These are phyloP conservation scores for Henicopernis longicauda DNA, from an alignment of 2,113 vertebrate species.

Conservation along the genomic window DNA sequence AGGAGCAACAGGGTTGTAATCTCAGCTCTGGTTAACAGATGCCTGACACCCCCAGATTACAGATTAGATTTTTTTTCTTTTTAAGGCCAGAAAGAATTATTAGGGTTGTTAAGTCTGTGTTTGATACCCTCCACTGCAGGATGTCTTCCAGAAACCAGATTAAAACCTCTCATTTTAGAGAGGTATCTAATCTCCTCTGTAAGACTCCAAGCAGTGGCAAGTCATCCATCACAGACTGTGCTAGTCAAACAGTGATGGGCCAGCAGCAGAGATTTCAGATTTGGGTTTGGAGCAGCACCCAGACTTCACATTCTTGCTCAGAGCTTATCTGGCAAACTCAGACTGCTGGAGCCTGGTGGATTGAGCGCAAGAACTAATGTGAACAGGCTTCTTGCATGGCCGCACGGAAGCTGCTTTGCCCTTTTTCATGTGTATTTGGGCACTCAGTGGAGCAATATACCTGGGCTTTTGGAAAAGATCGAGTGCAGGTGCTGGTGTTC, in stretches of 20 bases:
- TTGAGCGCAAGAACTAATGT: not conserved
- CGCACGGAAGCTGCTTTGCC: not conserved
- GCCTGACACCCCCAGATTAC: not conserved
- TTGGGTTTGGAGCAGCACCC: slow-evolving; percentile 26
- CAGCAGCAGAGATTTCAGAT: not conserved
- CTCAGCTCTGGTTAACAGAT: not conserved
- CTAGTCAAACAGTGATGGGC: not conserved
- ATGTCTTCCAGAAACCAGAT: slow-evolving; percentile 29
- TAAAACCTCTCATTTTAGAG: not conserved
- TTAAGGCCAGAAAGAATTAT: not conserved
- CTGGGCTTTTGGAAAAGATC: not conserved
- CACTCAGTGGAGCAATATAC: not conserved
- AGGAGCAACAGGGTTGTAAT: not conserved
- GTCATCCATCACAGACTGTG: slow-evolving; percentile 6
- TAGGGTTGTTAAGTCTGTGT: not conserved
- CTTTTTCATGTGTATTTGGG: not conserved
- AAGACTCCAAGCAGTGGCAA: not conserved
- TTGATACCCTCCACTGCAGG: not conserved
- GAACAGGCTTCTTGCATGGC: not conserved
- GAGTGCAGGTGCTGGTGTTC: not conserved
- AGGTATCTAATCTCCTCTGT: slow-evolving; percentile 40
- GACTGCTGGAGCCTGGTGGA: slow-evolving; percentile 23
- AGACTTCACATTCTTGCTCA: slow-evolving; percentile 22
- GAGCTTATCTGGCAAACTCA: slow-evolving; percentile 44
- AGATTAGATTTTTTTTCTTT: not conserved